Conservation (phyloP, 2,113 vertebrate species). For the Spea multiplicata region DNA sequence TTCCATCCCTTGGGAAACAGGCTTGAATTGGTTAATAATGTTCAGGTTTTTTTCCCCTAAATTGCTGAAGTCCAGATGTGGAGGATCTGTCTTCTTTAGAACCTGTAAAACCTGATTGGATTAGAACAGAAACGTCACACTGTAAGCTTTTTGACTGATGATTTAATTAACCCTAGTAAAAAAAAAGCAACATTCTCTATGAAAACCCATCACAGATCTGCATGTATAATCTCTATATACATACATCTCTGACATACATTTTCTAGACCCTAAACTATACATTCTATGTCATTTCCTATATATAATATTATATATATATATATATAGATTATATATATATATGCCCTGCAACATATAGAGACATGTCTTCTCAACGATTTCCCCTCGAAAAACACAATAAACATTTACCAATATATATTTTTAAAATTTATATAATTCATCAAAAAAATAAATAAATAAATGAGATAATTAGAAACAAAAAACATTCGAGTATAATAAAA, state of each 20-base stretch:
- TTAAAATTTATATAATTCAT: too few species aligned
- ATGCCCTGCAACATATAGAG: too few species aligned
- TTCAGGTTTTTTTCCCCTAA: constrained; percentile 70
- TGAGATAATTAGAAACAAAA: neutral
- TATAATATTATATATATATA: constrained; percentile 40
- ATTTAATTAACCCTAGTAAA: constrained; percentile 98
- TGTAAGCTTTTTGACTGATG: constrained; percentile 92
- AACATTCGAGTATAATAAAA: constrained; percentile 43
- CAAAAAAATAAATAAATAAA: neutral
- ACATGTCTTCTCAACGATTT: too few species aligned
- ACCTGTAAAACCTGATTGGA: constrained; percentile 79
- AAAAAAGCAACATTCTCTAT: constrained; percentile 72
- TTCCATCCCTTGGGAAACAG: constrained; percentile 72
- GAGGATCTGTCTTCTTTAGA: constrained; percentile 74
- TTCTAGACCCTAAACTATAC: neutral
- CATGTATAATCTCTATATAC: constrained; percentile 94
- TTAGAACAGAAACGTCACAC: constrained; percentile 83
- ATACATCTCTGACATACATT: constrained; percentile 2
- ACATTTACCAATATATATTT: too few species aligned
- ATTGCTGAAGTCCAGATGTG: constrained; percentile 85
- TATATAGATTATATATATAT: too few species aligned
- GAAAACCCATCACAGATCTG: constrained; percentile 83
- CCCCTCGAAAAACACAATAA: too few species aligned
- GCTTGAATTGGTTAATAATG: constrained; percentile 84
- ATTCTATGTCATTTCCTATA: neutral